These are phyloP conservation scores for Pristis pectinata DNA, from an alignment of 2,797 vertebrate genomes.

Conservation along the genomic window DNA sequence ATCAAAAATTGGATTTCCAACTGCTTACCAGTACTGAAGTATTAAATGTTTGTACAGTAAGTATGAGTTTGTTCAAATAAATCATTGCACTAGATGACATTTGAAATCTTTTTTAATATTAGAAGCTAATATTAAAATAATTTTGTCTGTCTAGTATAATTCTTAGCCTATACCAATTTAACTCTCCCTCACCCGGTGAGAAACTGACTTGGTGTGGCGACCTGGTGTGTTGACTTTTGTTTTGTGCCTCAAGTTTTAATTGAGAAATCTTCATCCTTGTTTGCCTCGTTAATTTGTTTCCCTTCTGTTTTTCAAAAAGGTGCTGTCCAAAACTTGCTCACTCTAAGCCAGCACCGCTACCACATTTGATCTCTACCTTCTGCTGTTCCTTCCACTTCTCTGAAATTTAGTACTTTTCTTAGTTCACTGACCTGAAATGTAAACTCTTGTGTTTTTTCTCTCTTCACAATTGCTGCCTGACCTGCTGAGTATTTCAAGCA, in stretches of 20 bases:
- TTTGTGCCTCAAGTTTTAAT: too few species aligned
- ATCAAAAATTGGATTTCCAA: slow-evolving; percentile 66
- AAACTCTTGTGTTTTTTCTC: too few species aligned
- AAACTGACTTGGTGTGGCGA: background rate
- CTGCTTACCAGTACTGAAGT: slow-evolving; percentile 69
- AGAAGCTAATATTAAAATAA: background rate
- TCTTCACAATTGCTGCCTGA: too few species aligned
- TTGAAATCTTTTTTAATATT: background rate
- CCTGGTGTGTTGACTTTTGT: background rate
- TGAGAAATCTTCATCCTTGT: background rate
- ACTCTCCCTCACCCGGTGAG: background rate
- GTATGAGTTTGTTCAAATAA: slow-evolving; percentile 41
- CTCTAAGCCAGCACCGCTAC: too few species aligned
- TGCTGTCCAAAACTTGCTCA: too few species aligned
- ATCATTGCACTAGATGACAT: background rate
- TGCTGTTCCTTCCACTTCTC: too few species aligned
- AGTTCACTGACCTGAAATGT: too few species aligned
- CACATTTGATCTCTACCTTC: too few species aligned
- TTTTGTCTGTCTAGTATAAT: background rate
- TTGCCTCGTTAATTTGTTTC: background rate
- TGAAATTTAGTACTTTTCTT: too few species aligned
- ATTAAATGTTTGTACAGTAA: slow-evolving; percentile 76
- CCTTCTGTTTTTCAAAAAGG: too few species aligned
- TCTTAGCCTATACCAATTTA: background rate
- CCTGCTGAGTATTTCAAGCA: too few species aligned